A percentile compares a stretch with the other conserved stretches of the same genome.
These are phyloP conservation scores for Phalacrocorax carbo DNA, from an alignment of 2,113 vertebrate species.

Conservation along the genomic window DNA sequence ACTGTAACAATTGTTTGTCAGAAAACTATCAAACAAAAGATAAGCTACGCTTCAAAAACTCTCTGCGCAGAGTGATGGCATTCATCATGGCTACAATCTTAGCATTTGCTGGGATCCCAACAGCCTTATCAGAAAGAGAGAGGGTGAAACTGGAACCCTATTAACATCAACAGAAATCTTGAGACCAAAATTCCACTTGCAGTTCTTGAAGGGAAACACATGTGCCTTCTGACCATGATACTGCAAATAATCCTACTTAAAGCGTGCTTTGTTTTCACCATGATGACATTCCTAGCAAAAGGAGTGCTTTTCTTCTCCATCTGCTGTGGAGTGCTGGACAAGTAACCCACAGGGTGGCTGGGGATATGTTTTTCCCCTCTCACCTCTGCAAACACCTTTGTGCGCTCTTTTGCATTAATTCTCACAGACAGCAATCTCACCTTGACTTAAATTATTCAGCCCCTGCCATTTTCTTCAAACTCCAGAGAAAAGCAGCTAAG, in stretches of 20 bases:
- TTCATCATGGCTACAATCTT: neutral
- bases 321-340: neutral
- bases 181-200: neutral
- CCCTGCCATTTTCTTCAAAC: neutral
- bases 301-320: neutral
- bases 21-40: neutral
- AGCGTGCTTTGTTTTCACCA: too few species aligned
- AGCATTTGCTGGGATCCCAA: neutral
- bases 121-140: neutral
- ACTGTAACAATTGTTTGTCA: neutral
- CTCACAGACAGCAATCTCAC: neutral
- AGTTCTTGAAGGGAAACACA: neutral
- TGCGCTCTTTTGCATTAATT: neutral
- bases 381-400: neutral
- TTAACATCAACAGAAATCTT: neutral
- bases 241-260: neutral
- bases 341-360: neutral
- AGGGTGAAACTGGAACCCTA: neutral
- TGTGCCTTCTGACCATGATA: neutral
- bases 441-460: neutral
- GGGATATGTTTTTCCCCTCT: neutral
- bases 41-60: fast-evolving
- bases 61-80: neutral
- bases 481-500: too few species aligned
- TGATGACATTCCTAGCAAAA: too few species aligned